Base-by-base conservation (phyloP, 2,888 invertebrate genomes). In the Drosophila atripex region DNA sequence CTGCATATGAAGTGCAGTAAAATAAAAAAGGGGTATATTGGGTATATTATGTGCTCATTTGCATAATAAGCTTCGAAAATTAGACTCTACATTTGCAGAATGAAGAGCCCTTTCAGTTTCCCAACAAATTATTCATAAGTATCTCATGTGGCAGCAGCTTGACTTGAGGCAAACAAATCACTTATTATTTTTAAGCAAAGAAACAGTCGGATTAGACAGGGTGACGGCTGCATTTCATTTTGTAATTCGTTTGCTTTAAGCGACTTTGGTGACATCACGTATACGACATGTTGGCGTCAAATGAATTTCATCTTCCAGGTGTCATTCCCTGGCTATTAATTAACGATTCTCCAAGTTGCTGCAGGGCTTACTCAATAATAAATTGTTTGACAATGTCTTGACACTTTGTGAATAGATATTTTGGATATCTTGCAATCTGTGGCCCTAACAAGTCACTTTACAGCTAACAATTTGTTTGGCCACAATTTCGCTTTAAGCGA, bases 271-370 rank as follows among this genome's bases (percentile, higher is more conserved):
- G 68, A 63, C 75, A 69, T 63, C 70, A 75, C 72, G 75, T 41
- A 59, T 65, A 63, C 77, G 69, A 35, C 71, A 73, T 43, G 73
- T 52, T 56, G 75, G 12, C 43, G 52, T 14, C 28, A 72, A 65
- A 65, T 18, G 52, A 25, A 16, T 25, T 38, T 35, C 23, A 52
- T 50, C 16, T 53, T 56, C 30, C 8, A 11, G 14, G 32, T 51
- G 35, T 14, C 73, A 59, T 55, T 70, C 59, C 64, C n/a, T 39
- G 21, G 70, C 72, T 50, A 66, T 87, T 76, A 78, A 80, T 87
- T 85, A 78, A 50, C 45, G 59, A 53, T 39, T 50, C 47, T 39
- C 56, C 66, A 73, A 50, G 76, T 78, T 76, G 8, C 18, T 41
- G 35, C 16, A n/a, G 3, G 50, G 21, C 52, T 45, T 35, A 43